These are phyloP conservation scores for Martes flavigula DNA, from an alignment of 2,797 vertebrate species.

Conservation along the genomic window DNA sequence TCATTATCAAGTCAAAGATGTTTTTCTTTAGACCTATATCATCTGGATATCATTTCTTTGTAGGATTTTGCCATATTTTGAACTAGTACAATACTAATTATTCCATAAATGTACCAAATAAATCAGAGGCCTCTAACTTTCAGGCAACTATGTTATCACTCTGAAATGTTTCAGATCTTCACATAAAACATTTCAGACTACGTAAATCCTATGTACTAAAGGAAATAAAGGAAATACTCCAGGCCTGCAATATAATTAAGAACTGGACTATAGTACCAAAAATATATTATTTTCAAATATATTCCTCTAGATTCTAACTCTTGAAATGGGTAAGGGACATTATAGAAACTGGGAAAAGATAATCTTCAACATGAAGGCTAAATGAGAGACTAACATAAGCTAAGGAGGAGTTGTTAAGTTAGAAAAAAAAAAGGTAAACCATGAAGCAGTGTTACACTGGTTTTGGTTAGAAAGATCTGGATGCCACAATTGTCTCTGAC, in stretches of 20 bases:
- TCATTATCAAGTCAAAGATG: neutral
- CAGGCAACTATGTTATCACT: neutral
- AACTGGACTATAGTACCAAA: neutral
- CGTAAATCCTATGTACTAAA: neutral
- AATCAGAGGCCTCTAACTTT: neutral
- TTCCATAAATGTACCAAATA: neutral
- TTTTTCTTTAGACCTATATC: neutral
- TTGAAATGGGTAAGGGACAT: neutral
- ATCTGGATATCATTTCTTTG: neutral
- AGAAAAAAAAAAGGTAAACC: neutral
- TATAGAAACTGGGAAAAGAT: neutral
- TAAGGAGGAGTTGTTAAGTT: neutral
- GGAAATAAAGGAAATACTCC: neutral
- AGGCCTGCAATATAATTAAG: neutral
- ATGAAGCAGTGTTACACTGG: neutral
- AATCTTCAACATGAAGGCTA: neutral
- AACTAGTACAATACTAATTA: neutral
- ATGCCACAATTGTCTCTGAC: neutral
- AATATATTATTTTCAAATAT: neutral
- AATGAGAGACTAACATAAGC: neutral
- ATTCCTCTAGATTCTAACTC: neutral
- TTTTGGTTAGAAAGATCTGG: neutral
- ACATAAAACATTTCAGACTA: neutral
- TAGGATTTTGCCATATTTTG: neutral
- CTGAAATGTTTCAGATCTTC: neutral